phyloP scores from a whole-genome alignment of 2,888 invertebrate species.

The Ernsta delagoae region DNA sequence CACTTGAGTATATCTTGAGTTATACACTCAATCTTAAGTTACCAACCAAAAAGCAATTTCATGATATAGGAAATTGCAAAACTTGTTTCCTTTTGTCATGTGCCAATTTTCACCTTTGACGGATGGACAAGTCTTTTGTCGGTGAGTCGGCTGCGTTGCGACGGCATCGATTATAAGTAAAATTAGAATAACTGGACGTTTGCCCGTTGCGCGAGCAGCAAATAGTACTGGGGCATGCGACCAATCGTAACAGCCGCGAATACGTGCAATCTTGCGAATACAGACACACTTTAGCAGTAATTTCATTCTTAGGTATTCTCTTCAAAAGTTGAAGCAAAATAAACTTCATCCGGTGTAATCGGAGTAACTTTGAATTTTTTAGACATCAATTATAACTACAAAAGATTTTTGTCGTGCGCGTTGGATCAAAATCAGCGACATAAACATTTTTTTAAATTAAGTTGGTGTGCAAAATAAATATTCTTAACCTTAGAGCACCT shows the following conservation, averaged over 20 bases:
- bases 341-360: no score
- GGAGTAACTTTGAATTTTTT: no score
- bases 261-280: slow-evolving; percentile 71
- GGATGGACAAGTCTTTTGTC: slow-evolving; percentile 71
- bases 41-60: slow-evolving; percentile 19
- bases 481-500: no score
- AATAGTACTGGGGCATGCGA: slow-evolving; percentile 85
- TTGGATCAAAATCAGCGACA: no score
- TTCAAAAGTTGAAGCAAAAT: no score
- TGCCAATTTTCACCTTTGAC: slow-evolving; percentile 61
- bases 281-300: slow-evolving; percentile 70
- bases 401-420: no score
- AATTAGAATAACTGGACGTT: slow-evolving; percentile 84
- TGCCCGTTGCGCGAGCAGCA: slow-evolving; percentile 79
- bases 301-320: no score
- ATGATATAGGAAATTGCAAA: slow-evolving; percentile 29
- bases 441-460: no score
- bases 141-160: slow-evolving; percentile 72
- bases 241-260: slow-evolving; percentile 79
- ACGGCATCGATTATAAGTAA: slow-evolving; percentile 83
- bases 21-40: no score
- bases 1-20: no score
- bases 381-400: no score
- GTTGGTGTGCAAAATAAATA: no score
- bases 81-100: slow-evolving; percentile 36